These are phyloP conservation scores for Semicossyphus pulcher DNA, from an alignment of 2,113 vertebrate genomes.

Conservation along the genomic window DNA sequence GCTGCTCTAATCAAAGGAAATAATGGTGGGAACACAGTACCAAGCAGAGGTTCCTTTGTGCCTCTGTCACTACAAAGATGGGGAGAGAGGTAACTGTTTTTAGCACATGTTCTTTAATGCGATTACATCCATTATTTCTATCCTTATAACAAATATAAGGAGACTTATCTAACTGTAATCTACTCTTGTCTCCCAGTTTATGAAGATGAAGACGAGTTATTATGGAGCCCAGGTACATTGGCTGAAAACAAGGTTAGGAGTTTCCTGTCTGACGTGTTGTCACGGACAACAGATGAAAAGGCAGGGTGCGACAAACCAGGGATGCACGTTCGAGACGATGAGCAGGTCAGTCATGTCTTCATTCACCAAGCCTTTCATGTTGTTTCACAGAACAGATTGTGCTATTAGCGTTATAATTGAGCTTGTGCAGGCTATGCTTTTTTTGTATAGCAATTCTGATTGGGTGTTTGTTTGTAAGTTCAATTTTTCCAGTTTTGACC, in stretches of 20 bases:
- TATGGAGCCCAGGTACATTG: conserved; percentile 91
- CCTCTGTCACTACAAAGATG: conserved; percentile 85
- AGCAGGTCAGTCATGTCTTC: conserved; percentile 86
- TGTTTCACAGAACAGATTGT: conserved; percentile 1
- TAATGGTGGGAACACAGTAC: conserved; percentile 96
- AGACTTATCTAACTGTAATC: neutral
- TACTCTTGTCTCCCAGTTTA: conserved; percentile 82
- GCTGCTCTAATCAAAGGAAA: conserved; percentile 86
- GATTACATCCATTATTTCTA: neutral
- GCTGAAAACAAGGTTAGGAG: conserved; percentile 91
- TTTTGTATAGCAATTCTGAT: too few relatives aligned
- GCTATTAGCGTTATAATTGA: neutral
- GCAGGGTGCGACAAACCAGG: conserved; percentile 84
- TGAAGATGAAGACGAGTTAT: conserved; percentile 93
- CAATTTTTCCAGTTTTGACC: neutral
- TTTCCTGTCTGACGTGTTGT: conserved; percentile 89
- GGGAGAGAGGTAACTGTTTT: conserved; percentile 85
- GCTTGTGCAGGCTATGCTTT: too few relatives aligned
- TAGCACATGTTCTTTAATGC: neutral
- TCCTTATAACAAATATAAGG: neutral
- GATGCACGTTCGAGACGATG: conserved; percentile 89
- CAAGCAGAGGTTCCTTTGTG: conserved; percentile 95
- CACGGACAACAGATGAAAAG: conserved; percentile 87
- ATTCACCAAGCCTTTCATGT: neutral
- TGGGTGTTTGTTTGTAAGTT: too few relatives aligned